phyloP scores from a whole-genome alignment of 2,113 vertebrate species.

The Zosterops japonicus region DNA sequence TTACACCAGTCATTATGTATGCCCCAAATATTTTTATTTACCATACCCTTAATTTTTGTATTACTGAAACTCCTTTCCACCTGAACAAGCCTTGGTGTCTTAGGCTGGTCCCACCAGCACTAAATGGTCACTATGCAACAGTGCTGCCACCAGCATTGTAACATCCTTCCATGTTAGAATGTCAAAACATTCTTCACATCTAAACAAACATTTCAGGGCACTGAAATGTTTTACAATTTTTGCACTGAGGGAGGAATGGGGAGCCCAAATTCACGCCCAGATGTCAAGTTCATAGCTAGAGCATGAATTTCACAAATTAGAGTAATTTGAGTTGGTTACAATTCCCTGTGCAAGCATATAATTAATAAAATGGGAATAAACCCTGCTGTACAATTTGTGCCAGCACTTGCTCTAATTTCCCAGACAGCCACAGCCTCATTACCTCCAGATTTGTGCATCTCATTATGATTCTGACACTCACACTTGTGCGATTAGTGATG shows the following conservation, averaged over 20 bases:
- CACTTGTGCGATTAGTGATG: conserved; percentile 59
- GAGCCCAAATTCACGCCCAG: not conserved
- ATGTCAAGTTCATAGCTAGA: not conserved
- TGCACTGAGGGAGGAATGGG: not conserved
- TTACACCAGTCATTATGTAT: not conserved
- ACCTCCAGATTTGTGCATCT: conserved; percentile 69
- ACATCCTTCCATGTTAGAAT: not conserved
- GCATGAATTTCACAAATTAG: conserved; percentile 35
- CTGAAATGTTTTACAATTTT: not conserved
- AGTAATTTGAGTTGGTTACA: conserved; percentile 23
- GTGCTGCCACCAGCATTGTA: not conserved
- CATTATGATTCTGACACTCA: conserved; percentile 65
- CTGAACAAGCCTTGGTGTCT: not conserved
- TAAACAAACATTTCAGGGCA: not conserved
- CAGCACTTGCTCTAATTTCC: conserved; percentile 44
- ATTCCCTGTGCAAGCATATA: conserved; percentile 40
- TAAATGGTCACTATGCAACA: not conserved
- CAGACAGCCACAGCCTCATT: conserved; percentile 65
- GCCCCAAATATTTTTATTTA: not conserved
- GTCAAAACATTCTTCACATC: not conserved
- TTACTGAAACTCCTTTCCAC: not conserved
- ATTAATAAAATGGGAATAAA: conserved; percentile 68
- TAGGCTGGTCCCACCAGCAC: not conserved
- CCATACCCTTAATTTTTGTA: not conserved
- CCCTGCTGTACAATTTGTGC: conserved; percentile 57